Conservation (phyloP, 2,797 vertebrate genomes). For the Nasua narica region DNA sequence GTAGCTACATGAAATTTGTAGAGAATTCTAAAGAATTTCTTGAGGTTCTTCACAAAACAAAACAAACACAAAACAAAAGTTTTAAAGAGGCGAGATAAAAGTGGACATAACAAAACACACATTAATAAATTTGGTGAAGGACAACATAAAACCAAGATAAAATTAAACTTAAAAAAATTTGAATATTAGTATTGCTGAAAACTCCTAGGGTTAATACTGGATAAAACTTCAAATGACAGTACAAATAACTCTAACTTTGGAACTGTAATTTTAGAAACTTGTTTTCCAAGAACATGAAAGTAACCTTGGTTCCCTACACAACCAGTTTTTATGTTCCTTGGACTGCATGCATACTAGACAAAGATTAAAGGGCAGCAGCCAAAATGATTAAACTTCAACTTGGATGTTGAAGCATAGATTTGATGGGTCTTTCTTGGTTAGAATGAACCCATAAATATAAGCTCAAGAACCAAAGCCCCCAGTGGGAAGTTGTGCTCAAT, state of each 20-base stretch:
- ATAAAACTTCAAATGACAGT: slow-evolving; percentile 52
- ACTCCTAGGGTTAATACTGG: slow-evolving; percentile 49
- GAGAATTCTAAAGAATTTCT: slow-evolving; percentile 37
- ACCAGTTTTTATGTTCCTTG: slow-evolving; percentile 44
- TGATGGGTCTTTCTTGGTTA: slow-evolving; percentile 54
- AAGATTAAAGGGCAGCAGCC: slow-evolving; percentile 56
- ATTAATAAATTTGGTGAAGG: slow-evolving; percentile 36
- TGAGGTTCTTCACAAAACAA: slow-evolving; percentile 31
- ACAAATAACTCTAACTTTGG: slow-evolving; percentile 30
- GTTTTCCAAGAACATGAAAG: slow-evolving; percentile 41
- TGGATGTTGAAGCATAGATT: slow-evolving; percentile 13
- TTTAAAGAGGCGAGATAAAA: slow-evolving; percentile 51
- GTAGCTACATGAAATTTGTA: slow-evolving; percentile 30
- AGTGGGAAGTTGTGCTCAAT: slow-evolving; percentile 64
- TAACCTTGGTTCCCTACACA: slow-evolving; percentile 30
- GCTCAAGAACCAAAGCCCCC: slow-evolving; percentile 49
- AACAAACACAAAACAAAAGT: slow-evolving; percentile 18
- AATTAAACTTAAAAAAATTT: slow-evolving; percentile 16
- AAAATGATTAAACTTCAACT: slow-evolving; percentile 50
- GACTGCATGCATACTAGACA: slow-evolving; percentile 49
- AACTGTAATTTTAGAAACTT: slow-evolving; percentile 39
- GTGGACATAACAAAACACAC: slow-evolving; percentile 47
- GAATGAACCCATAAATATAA: slow-evolving; percentile 5
- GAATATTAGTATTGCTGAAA: slow-evolving; percentile 44
- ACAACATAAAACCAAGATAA: slow-evolving; percentile 43